phyloP scores from a whole-genome alignment of 2,888 invertebrate genomes.

The Gandaritis pyraliata region DNA sequence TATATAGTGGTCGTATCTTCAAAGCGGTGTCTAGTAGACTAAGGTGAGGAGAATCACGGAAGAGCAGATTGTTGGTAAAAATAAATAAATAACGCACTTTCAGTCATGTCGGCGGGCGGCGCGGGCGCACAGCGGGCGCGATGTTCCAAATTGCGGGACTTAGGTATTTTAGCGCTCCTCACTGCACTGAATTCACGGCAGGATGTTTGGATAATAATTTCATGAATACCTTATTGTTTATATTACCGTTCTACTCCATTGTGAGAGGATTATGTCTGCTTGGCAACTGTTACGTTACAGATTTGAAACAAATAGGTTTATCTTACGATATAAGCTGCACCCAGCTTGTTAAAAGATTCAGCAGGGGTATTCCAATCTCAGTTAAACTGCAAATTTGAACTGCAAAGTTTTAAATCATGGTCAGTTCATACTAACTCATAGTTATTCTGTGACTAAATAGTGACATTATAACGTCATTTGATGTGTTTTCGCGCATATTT shows the following conservation, averaged over 20 bases:
- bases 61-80: constrained; percentile 68
- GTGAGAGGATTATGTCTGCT: constrained; percentile 25
- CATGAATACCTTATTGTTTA: constrained; percentile 58
- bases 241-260: constrained; percentile 35
- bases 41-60: constrained; percentile 61
- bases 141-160: constrained; percentile 71
- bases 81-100: constrained; percentile 82
- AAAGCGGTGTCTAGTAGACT: constrained; percentile 75
- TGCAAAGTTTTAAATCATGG: too few species aligned
- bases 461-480: too few species aligned
- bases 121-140: constrained; percentile 68
- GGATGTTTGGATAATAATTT: constrained; percentile 75
- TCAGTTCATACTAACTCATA: too few species aligned
- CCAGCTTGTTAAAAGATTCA: background rate
- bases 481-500: too few species aligned
- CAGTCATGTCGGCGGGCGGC: constrained; percentile 69
- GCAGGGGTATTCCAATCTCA: too few species aligned
- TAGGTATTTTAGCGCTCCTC: constrained; percentile 60
- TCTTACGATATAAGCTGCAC: background rate
- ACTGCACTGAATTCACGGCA: constrained; percentile 58
- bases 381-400: too few species aligned
- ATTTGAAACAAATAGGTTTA: constrained; percentile 8
- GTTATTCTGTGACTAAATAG: too few species aligned
- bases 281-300: constrained; percentile 13
- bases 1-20: constrained; percentile 70